phyloP scores from a whole-genome alignment of 2,797 vertebrate species.

The Chelidonichthys spinosus region DNA sequence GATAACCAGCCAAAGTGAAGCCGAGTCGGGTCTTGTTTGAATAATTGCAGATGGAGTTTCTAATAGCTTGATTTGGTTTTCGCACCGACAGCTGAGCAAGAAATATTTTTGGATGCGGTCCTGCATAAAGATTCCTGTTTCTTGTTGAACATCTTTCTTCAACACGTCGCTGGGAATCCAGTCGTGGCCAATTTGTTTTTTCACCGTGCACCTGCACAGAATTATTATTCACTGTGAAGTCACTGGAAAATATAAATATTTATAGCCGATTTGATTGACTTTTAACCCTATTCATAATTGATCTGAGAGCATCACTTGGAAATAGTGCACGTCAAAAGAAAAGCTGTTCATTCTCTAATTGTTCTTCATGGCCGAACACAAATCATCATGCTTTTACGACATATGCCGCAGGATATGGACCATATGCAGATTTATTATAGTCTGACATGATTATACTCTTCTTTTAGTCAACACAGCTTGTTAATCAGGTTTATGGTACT shows the following conservation, averaged over 20 bases:
- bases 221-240: conserved; percentile 23
- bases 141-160: conserved; percentile 11
- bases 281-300: conserved; percentile 1
- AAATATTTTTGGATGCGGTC: conserved; percentile 4
- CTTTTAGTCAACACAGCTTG: not conserved
- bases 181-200: conserved; percentile 13
- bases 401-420: too few relatives aligned
- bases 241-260: conserved; percentile 40
- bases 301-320: not conserved
- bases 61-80: conserved; percentile 33
- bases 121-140: not conserved
- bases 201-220: conserved; percentile 13
- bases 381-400: not conserved
- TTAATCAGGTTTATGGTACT: conserved; percentile 11
- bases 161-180: conserved; percentile 7
- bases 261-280: conserved; percentile 4
- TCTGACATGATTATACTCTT: conserved; percentile 4
- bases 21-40: conserved; percentile 32
- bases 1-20: conserved; percentile 34
- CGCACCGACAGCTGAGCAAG: conserved; percentile 22
- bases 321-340: not conserved
- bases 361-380: not conserved
- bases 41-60: conserved; percentile 29
- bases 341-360: not conserved
- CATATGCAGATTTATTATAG: not conserved